These are phyloP conservation scores for Stictonetta naevosa DNA, from an alignment of 2,113 vertebrate species.

Conservation along the genomic window DNA sequence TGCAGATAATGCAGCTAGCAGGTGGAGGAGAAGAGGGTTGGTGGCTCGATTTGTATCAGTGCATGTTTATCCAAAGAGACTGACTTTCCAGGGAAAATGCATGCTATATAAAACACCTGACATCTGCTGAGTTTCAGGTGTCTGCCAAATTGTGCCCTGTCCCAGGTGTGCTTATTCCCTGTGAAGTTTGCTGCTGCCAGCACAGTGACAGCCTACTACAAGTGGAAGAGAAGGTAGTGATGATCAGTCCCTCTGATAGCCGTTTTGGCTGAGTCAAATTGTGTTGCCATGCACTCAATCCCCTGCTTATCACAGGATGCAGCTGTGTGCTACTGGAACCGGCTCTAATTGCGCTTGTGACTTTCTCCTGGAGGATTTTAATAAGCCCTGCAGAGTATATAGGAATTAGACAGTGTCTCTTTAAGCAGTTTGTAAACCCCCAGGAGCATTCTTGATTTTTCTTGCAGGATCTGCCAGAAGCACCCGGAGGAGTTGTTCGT, in stretches of 20 bases:
- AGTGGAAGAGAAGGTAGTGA: neutral
- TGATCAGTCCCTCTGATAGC: constrained; percentile 10
- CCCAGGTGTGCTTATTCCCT: constrained; percentile 50
- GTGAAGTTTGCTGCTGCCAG: constrained; percentile 42
- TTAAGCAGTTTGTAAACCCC: constrained; percentile 40
- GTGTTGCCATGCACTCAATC: neutral
- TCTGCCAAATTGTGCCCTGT: constrained; percentile 45
- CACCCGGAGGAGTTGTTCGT: rapidly evolving
- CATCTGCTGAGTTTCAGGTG: constrained; percentile 56
- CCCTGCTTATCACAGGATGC: constrained; percentile 44
- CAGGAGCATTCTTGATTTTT: constrained; percentile 4
- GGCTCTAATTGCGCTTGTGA: constrained; percentile 15
- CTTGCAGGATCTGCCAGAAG: constrained; percentile 15
- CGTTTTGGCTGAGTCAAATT: neutral
- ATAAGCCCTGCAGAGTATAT: constrained; percentile 30
- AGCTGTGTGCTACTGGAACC: constrained; percentile 54
- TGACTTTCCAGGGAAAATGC: constrained; percentile 16
- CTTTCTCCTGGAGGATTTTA: constrained; percentile 54
- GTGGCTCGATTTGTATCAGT: neutral
- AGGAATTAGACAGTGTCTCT: constrained; percentile 43
- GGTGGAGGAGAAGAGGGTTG: neutral
- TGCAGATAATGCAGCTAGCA: neutral
- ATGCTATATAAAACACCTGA: constrained; percentile 27
- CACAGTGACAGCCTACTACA: neutral
- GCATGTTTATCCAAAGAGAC: constrained; percentile 9